Base-by-base conservation (phyloP, 2,113 vertebrate species). In the Calypte anna region DNA sequence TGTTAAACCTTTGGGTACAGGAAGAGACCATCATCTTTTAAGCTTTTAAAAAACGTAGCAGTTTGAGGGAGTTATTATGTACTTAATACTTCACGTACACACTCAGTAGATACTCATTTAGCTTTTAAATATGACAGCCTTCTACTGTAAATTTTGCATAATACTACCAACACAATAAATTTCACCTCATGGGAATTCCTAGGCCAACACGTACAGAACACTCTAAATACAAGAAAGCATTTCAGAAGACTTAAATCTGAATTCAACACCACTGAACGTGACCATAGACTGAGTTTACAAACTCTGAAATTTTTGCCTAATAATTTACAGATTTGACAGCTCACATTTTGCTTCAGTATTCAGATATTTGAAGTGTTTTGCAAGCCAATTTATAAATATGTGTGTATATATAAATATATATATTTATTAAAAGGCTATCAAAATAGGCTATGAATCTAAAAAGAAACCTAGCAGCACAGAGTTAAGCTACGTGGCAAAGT, bases 121-220 rank as follows among this genome's bases (percentile, higher is more conserved):
- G 33, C 16, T 59, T 93, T 74, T 74, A 94, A 94, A 86, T 53
- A 66, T 0, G 0, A 85, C 67, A 92, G 81, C 27, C n/a, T 91
- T 93, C 33, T 79, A 40, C 40, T 85, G 43, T 36, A 79, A 57
- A 40, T 75, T 84, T 61, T 94, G 77, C 40, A 48, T 54, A 68
- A 30, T 33, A 36, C 46, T 93, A 90, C 72, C 90, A 74, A 93
- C 57, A 82, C 59, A 88, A 66, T 53, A 82, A 79, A 77, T 83
- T 95, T 57, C 23, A 81, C 28, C 7, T 76, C 87, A 79, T 12
- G 8, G 28, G 59, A 93, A 24, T 17, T 91, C 78, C 62, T 69
- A 61, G 51, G 59, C 43, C 78, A 90, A 75, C 70, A 62, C n/a
- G 53, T 66, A 88, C 22, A 88, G 67, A 88, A 61, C 22, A 48